These are phyloP conservation scores for Leucophenga montana DNA, from an alignment of 2,888 invertebrate genomes.

Conservation along the genomic window DNA sequence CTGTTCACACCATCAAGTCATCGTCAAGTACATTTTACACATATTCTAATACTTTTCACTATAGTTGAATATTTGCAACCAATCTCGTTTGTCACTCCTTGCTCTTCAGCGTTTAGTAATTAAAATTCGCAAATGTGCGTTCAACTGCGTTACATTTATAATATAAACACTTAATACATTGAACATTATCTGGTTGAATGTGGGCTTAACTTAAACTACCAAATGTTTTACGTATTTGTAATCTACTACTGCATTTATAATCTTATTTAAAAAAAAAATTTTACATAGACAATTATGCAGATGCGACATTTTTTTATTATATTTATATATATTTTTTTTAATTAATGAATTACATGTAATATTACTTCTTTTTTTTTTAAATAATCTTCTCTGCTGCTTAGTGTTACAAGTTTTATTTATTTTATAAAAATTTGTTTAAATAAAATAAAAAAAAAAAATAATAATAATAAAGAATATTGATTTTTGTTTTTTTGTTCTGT, in stretches of 20 bases:
- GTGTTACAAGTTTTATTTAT: not conserved
- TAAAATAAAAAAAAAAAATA: not conserved
- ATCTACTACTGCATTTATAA: no score
- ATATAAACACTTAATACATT: no score
- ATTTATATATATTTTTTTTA: not conserved
- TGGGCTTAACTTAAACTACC: no score
- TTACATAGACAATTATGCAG: not conserved
- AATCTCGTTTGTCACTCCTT: not conserved
- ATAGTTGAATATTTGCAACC: not conserved
- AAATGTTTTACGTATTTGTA: no score
- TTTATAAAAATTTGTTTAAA: not conserved
- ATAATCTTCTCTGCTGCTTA: not conserved
- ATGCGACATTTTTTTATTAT: not conserved
- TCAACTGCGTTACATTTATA: no score
- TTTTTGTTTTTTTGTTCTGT: not conserved
- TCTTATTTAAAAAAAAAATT: not conserved
- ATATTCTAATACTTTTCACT: not conserved
- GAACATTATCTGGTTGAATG: no score
- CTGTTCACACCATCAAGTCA: not conserved
- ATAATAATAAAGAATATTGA: no score
- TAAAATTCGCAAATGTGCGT: no score
- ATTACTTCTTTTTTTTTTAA: not conserved
- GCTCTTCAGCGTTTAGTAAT: not conserved
- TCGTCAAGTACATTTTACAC: not conserved
- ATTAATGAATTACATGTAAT: not conserved